These are phyloP conservation scores for Pomacea canaliculata DNA, from an alignment of 2,888 invertebrate genomes.

Conservation along the genomic window DNA sequence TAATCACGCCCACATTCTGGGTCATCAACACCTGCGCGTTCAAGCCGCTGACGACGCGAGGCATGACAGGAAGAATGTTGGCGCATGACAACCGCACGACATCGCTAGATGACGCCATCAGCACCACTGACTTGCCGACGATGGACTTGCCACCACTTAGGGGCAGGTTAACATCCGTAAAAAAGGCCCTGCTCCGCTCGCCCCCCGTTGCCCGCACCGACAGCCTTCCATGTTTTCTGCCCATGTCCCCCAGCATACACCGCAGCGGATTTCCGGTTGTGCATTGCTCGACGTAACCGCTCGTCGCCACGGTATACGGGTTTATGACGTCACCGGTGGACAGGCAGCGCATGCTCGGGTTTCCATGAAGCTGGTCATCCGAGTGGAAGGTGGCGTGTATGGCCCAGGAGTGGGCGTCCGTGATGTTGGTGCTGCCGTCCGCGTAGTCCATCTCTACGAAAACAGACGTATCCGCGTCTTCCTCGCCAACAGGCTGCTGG, in stretches of 20 bases:
- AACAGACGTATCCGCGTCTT: constrained; percentile 87
- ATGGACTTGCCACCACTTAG: constrained; percentile 82
- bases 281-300: constrained; percentile 47
- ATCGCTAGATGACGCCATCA: constrained; percentile 76
- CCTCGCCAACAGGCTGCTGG: constrained; percentile 83
- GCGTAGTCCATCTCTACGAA: constrained; percentile 88
- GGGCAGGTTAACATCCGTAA: constrained; percentile 83
- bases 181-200: constrained; percentile 60
- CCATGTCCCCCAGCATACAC: constrained; percentile 89
- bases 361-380: constrained; percentile 76
- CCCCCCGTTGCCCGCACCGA: constrained; percentile 34
- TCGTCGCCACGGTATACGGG: constrained; percentile 77
- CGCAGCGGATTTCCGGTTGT: constrained; percentile 79
- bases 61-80: constrained; percentile 32
- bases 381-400: constrained; percentile 83
- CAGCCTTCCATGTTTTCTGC: constrained; percentile 63
- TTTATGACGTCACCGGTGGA: constrained; percentile 84
- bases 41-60: constrained; percentile 33
- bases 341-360: constrained; percentile 71
- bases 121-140: constrained; percentile 85
- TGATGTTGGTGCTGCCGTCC: constrained; percentile 78
- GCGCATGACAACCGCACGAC: constrained; percentile 83
- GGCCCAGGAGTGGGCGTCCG: constrained; percentile 79
- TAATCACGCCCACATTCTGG: constrained; percentile 32
- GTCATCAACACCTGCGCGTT: constrained; percentile 39